phyloP scores from a whole-genome alignment of 2,113 vertebrate species.

The Gopherus flavomarginatus region DNA sequence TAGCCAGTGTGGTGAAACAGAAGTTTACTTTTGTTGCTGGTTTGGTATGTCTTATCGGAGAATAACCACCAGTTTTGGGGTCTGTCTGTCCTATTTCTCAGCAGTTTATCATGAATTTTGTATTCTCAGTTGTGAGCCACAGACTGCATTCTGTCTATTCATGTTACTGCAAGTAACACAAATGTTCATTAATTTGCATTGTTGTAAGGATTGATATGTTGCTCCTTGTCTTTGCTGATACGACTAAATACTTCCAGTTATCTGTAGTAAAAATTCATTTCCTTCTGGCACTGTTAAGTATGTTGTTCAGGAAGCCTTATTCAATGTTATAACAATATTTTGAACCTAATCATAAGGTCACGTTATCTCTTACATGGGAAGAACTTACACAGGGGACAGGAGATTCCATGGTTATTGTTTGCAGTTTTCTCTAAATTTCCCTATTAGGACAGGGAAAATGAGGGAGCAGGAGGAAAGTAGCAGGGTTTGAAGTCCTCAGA shows the following conservation, averaged over 20 bases:
- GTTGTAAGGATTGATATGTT: no score
- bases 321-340: background rate
- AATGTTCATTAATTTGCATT: background rate
- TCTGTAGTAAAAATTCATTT: background rate
- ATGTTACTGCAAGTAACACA: background rate
- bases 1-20: no score
- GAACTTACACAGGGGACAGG: background rate
- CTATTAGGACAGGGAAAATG: background rate
- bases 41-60: no score
- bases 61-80: no score
- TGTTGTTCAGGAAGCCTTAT: background rate
- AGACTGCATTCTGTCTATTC: no score
- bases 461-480: background rate
- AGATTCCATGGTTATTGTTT: background rate
- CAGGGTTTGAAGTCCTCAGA: background rate
- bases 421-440: background rate
- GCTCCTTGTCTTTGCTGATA: no score
- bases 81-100: no score
- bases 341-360: background rate
- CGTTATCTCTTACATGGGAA: background rate
- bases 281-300: background rate
- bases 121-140: no score
- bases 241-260: no score
- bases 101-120: no score
- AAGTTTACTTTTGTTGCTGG: no score